Evolutionary conservation across 2,797 vertebrate genomes (phyloP).

Genomic region (Enteromius treurensis): DNA sequence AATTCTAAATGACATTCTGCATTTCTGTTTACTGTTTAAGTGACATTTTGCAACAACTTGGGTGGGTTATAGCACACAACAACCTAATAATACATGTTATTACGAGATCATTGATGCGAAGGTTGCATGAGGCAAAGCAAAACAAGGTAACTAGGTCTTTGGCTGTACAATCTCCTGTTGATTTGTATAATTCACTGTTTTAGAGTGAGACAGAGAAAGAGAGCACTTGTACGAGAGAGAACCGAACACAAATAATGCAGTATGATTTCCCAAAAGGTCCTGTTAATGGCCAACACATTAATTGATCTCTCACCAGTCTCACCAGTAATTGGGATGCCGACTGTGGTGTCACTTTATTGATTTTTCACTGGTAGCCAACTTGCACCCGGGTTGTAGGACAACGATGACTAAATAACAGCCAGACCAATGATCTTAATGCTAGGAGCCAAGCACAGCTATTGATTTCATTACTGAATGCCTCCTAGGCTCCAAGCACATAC

Average conservation of each 20-base stretch:
- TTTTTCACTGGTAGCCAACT: slow-evolving; percentile 74
- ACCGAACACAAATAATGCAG: slow-evolving; percentile 64
- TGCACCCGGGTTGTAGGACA: slow-evolving; percentile 72
- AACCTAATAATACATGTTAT: slow-evolving; percentile 12
- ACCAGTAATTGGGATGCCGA: slow-evolving; percentile 78
- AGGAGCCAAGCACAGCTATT: slow-evolving; percentile 77
- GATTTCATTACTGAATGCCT: slow-evolving; percentile 81
- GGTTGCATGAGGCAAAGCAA: slow-evolving; percentile 17
- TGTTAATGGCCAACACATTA: slow-evolving; percentile 71
- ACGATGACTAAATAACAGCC: slow-evolving; percentile 78
- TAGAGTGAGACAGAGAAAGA: slow-evolving; percentile 24
- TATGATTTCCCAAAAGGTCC: slow-evolving; percentile 74
- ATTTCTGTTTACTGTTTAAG: not conserved
- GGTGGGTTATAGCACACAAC: not conserved
- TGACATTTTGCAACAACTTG: not conserved
- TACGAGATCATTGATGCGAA: not conserved
- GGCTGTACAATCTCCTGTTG: slow-evolving; percentile 32
- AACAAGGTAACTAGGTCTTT: slow-evolving; percentile 15
- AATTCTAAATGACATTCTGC: not conserved
- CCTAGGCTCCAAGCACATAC: slow-evolving; percentile 74
- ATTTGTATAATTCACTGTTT: slow-evolving; percentile 44
- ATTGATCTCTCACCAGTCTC: slow-evolving; percentile 73
- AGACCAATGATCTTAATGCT: slow-evolving; percentile 76
- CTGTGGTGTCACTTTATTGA: slow-evolving; percentile 73
- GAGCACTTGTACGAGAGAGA: not conserved